Base-by-base conservation (phyloP, 1,140 invertebrate species). In the Triops cancriformis region DNA sequence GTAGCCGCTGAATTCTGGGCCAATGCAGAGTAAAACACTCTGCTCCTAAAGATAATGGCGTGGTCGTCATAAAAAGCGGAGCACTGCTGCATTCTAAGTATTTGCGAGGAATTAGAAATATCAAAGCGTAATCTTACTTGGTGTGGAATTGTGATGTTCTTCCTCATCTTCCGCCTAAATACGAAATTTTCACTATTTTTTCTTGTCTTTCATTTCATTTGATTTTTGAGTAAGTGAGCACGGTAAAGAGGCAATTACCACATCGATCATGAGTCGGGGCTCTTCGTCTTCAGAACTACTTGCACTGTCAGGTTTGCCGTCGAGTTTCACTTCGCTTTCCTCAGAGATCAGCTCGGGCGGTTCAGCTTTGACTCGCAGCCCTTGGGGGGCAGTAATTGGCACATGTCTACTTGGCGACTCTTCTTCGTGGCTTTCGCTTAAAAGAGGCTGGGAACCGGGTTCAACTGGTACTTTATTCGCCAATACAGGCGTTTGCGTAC, bases 261-360 rank as follows among this genome's bases (percentile, higher is more conserved):
- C 23, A 64, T 64, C 51, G 23, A 64, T 64, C 51, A 64, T 64
- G 7, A 64, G 51, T 14, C 51, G 51, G 23, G 51, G 51, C 18
- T 64, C 51, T 64, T 64, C 51, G 51, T 64, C 51, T 64, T 64
- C 51, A 23, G 51, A 64, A 18, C 51, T 64, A 64, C 51, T 64
- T 64, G 51, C 51, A 64, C 51, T 64, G 51, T 64, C 51, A n/a
- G 14, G 51, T 64, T 64, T 64, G 14, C 18, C 51, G 14, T 64
- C 51, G 18, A 6, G 51, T 14, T 64, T 64, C 5, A 18, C 51
- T 18, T 64, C 51, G 14, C 23, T 64, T 64, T 23, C 23, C 18
- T 23, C 51, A n/a, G 6, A n/a, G 0, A 14, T 64, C 3, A 64
- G 6, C 6, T 64, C n/a, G 5, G 51, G 23, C 51, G 14, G 14